These are phyloP conservation scores for Thunnus maccoyii DNA, from an alignment of 2,113 vertebrate species.

Conservation along the genomic window DNA sequence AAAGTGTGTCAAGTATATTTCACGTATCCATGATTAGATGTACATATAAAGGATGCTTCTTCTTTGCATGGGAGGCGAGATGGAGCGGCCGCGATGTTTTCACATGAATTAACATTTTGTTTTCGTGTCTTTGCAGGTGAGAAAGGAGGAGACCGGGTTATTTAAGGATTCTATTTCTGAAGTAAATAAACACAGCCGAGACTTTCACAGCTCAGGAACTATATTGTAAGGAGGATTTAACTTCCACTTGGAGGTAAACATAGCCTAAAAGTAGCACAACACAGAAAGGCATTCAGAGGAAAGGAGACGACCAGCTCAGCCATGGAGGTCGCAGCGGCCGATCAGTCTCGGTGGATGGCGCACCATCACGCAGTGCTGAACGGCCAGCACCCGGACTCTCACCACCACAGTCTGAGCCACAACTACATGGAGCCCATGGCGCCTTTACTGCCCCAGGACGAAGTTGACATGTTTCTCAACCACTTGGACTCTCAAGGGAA, in stretches of 20 bases:
- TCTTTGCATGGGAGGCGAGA: neutral
- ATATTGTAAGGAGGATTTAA: constrained; percentile 57
- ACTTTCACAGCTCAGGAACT: constrained; percentile 52
- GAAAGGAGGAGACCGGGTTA: constrained; percentile 41
- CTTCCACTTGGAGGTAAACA: constrained; percentile 51
- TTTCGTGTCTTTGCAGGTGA: constrained; percentile 77
- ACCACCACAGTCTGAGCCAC: constrained; percentile 96
- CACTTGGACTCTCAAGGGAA: constrained; percentile 98
- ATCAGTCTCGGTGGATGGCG: constrained; percentile 99
- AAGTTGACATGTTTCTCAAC: constrained; percentile 99
- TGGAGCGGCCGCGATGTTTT: neutral
- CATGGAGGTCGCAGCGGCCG: constrained; percentile 95
- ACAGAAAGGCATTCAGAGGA: constrained; percentile 18
- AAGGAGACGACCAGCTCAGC: constrained; percentile 51
- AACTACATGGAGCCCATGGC: constrained; percentile 98
- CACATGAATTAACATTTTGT: constrained; percentile 42
- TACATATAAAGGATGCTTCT: neutral
- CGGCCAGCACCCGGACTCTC: constrained; percentile 96
- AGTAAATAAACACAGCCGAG: constrained; percentile 45
- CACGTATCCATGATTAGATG: constrained; percentile 29
- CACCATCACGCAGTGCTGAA: constrained; percentile 98
- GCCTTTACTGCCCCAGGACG: constrained; percentile 97
- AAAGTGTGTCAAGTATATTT: constrained; percentile 32
- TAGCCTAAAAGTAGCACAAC: constrained; percentile 22
- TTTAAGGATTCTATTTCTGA: constrained; percentile 71